Evolutionary conservation across 2,113 vertebrate species (phyloP), one percentile per base, ranked within the genome.

Genomic region (Isichthys henryi): DNA sequence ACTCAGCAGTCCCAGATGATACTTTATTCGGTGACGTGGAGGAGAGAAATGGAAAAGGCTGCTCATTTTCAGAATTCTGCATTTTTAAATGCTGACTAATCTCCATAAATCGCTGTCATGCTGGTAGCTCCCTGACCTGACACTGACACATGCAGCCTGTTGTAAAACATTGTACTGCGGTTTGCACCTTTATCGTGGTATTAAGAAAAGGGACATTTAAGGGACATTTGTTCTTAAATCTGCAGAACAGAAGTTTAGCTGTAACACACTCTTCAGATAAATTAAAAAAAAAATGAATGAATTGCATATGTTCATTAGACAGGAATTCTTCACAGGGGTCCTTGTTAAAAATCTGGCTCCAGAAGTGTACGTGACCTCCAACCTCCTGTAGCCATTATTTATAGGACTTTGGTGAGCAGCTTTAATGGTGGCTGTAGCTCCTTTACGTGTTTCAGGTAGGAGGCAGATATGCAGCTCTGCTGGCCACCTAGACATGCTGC

Each of bases 231-330:
- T 80, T 80, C 35, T 80, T 80, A 35, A 80, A 13, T 43, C 13
- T 39, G 3, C 35, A 43, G 74, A 43, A 43, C 74, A 43, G 74
- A 43, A 43, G 74, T 80, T 80, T 43, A 80, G 15, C 11, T 7
- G 35, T 80, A 35, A 17, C 15, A 43, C 4, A 6, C 74, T 39
- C 31, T 43, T 77, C 74, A 17, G 74, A 8, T 39, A 43, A 2
- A 19, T 77, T 39, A 43, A 19, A 19, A 39, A 19, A 7, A 43
- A 77, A 17, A 17, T 0, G 3, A 43, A 80, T 80, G 74, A 80
- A 80, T 80, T 43, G 17, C 74, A 80, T 35, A 80, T 80, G 74
- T 80, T 80, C 74, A 80, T 80, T 80, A 80, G 35, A 80, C 74
- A 80, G 74, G 15, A 43, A 43, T 35, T 39, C 15, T 43, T 39